A percentile compares a stretch with the other conserved stretches of the same genome.
These are phyloP conservation scores for Lochmaea capreae DNA, from an alignment of 2,888 invertebrate species.

Conservation along the genomic window DNA sequence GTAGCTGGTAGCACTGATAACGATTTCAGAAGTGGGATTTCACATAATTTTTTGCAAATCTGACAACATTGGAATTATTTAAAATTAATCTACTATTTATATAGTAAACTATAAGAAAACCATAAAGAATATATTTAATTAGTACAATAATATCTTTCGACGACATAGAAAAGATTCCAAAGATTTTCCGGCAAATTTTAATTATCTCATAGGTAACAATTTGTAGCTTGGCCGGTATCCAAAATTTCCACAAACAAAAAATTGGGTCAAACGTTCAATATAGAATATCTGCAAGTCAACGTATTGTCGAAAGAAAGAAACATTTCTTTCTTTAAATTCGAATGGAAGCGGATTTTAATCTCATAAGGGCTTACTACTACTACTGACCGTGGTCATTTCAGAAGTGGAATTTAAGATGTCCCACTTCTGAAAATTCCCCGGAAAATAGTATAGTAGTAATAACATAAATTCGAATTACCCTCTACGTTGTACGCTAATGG, in stretches of 20 bases:
- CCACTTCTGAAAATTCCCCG: too few relatives aligned
- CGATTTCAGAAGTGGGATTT: too few relatives aligned
- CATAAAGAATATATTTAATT: too few relatives aligned
- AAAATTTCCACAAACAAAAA: slow-evolving; percentile 28
- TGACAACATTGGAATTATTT: too few relatives aligned
- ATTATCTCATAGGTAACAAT: slow-evolving; percentile 42
- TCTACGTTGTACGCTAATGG: slow-evolving; percentile 23
- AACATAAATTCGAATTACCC: slow-evolving; percentile 32
- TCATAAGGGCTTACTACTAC: neutral
- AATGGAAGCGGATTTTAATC: slow-evolving; percentile 1
- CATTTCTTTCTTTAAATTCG: too few relatives aligned
- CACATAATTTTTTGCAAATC: too few relatives aligned
- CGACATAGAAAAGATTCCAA: slow-evolving; percentile 49
- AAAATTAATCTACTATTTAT: too few relatives aligned
- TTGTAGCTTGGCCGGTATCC: slow-evolving; percentile 39
- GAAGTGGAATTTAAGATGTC: slow-evolving; percentile 4
- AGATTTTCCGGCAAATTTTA: slow-evolving; percentile 39
- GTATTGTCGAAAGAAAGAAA: too few relatives aligned
- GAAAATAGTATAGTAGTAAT: too few relatives aligned
- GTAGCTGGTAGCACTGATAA: too few relatives aligned
- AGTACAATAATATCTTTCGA: too few relatives aligned
- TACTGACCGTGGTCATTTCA: neutral
- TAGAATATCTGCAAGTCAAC: neutral
- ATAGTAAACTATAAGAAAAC: too few relatives aligned
- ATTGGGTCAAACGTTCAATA: slow-evolving; percentile 7